Conservation (phyloP, 2,797 vertebrate species). For the Euphonia xanthogaster region DNA sequence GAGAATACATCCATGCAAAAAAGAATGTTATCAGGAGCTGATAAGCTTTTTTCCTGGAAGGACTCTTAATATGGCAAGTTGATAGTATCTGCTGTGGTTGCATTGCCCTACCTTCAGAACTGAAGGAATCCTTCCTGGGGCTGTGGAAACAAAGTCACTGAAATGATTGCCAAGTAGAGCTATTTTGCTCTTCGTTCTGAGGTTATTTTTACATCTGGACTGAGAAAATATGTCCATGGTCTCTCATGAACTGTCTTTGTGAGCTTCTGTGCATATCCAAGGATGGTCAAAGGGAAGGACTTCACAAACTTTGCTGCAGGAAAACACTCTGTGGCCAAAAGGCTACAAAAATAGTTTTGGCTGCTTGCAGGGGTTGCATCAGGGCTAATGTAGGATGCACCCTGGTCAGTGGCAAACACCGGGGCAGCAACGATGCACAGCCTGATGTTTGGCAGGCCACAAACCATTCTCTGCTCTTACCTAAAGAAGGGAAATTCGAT, state of each 20-base stretch:
- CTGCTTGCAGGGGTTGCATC: neutral
- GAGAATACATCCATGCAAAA: neutral
- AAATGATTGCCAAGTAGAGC: neutral
- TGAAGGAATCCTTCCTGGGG: neutral
- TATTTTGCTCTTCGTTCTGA: neutral
- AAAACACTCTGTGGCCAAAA: neutral
- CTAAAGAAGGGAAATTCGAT: neutral
- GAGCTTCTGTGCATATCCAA: accelerated
- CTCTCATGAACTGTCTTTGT: neutral
- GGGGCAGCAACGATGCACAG: neutral
- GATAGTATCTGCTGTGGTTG: neutral
- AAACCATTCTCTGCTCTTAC: neutral
- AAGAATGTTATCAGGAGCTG: neutral
- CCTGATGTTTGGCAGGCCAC: accelerated
- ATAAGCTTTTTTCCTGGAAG: neutral
- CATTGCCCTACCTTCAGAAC: neutral
- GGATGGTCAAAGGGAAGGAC: neutral
- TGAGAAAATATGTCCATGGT: neutral
- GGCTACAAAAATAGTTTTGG: neutral
- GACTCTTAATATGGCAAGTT: neutral
- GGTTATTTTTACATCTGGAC: neutral
- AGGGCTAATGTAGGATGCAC: neutral
- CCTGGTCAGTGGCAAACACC: accelerated
- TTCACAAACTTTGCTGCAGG: neutral
- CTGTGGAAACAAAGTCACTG: neutral